phyloP scores from a whole-genome alignment of 2,797 vertebrate species.

The Cossypha heuglini region DNA sequence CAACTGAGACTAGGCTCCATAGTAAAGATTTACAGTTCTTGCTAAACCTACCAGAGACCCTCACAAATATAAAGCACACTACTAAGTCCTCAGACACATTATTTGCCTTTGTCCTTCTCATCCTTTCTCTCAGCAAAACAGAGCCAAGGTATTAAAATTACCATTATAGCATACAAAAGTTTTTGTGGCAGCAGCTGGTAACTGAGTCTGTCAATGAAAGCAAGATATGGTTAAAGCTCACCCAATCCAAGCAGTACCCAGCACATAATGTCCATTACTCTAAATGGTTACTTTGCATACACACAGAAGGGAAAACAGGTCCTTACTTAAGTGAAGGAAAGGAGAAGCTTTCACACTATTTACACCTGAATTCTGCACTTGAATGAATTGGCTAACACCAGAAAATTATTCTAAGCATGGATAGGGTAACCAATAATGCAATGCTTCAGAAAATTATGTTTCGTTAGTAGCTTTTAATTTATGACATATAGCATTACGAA shows the following conservation, averaged over 20 bases:
- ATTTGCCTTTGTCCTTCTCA: not conserved
- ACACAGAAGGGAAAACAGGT: not conserved
- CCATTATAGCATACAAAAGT: not conserved
- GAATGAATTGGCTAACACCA: not conserved
- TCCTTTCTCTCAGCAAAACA: not conserved
- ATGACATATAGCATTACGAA: not conserved
- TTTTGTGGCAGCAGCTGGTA: not conserved
- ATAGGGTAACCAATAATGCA: not conserved
- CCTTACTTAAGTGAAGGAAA: not conserved
- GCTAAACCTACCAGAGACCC: slow-evolving; percentile 51
- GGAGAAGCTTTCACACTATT: not conserved
- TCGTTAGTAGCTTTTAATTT: not conserved
- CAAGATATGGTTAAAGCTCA: not conserved
- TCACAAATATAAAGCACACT: slow-evolving; percentile 2
- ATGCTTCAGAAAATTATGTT: not conserved
- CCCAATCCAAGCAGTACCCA: not conserved
- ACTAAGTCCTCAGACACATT: not conserved
- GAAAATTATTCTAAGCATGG: not conserved
- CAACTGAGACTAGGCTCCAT: slow-evolving; percentile 1
- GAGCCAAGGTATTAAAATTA: not conserved
- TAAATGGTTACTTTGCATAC: not conserved
- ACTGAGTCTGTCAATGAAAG: not conserved
- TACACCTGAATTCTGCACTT: not conserved
- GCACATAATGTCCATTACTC: not conserved
- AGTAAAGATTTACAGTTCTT: slow-evolving; percentile 48